phyloP scores from a whole-genome alignment of 1,140 invertebrate species.

The Aphis gossypii region DNA sequence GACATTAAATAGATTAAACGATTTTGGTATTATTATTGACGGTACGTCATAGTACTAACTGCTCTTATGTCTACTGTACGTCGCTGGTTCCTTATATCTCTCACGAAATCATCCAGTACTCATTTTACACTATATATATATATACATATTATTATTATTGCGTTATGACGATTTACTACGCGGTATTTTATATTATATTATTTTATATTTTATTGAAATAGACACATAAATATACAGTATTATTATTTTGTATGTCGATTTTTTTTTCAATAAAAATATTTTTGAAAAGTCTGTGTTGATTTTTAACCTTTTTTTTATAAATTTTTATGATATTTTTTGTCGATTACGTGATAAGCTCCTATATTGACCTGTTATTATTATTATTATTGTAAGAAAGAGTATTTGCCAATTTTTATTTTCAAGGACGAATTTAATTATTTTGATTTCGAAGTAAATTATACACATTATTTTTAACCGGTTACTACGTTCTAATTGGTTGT shows the following conservation, averaged over 20 bases:
- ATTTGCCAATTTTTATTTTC: neutral
- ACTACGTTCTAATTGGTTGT: neutral
- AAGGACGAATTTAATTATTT: neutral
- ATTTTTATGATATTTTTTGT: neutral
- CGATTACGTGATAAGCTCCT: neutral
- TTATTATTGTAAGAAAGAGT: neutral
- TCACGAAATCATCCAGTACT: neutral
- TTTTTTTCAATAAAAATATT: neutral
- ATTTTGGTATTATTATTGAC: neutral
- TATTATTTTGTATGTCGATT: neutral
- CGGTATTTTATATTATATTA: neutral
- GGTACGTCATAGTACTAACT: no score
- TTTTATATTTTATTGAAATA: neutral
- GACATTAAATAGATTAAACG: conserved; percentile 64
- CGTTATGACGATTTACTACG: neutral
- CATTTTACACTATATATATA: neutral
- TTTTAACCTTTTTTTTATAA: neutral
- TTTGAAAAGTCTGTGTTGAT: neutral
- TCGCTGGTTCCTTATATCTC: neutral
- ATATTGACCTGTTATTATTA: neutral
- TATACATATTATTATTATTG: neutral
- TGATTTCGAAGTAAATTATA: neutral
- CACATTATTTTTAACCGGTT: neutral
- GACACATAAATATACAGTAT: neutral
- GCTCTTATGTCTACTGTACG: no score